Percentiles rank a stretch among this genome's conserved stretches.
Conservation (phyloP, 2,113 vertebrate species). For the Spilogale gracilis region DNA sequence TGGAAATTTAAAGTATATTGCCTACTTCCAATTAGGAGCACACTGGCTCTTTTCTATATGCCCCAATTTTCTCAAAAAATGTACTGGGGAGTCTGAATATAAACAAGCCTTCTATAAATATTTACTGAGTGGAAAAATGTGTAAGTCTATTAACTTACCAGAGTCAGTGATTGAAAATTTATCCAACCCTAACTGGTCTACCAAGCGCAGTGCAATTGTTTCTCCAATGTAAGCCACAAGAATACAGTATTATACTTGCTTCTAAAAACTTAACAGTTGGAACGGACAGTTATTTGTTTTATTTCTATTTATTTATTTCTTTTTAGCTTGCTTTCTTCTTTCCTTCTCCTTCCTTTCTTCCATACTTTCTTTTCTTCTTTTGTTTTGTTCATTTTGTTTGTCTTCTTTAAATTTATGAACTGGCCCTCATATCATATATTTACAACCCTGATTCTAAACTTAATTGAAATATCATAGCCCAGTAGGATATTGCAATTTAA, state of each 20-base stretch:
- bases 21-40: neutral
- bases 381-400: neutral
- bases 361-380: neutral
- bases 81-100: neutral
- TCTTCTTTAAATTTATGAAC: neutral
- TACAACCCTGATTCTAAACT: neutral
- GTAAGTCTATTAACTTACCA: neutral
- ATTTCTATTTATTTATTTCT: neutral
- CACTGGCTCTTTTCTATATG: neutral
- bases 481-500: neutral
- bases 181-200: neutral
- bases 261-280: neutral
- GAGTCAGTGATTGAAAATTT: neutral
- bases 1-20: neutral
- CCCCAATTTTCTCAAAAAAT: neutral
- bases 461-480: neutral
- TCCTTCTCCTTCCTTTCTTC: neutral
- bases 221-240: neutral
- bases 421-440: neutral
- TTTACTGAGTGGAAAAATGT: neutral
- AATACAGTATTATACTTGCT: neutral
- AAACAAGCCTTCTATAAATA: neutral
- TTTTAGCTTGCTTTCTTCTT: neutral
- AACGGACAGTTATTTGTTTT: neutral
- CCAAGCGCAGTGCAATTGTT: neutral